Evolutionary conservation across 2,888 invertebrate species (phyloP).

Genomic region (Eumacrocentrus americanus): DNA sequence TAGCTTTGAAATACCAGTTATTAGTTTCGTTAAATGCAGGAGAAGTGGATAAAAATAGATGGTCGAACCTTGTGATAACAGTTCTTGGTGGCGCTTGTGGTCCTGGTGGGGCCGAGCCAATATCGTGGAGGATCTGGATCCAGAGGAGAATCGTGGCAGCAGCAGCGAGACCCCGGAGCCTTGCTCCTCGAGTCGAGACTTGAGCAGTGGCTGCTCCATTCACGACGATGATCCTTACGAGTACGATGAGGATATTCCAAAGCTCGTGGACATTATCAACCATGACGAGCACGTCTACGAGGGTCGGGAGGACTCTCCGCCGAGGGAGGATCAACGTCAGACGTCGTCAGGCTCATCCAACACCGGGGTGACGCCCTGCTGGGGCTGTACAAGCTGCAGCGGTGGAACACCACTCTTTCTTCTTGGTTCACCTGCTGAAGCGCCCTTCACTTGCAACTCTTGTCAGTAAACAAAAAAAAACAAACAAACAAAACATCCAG

Average conservation of each 20-base stretch:
- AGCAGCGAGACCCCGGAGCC: slow-evolving; percentile 14
- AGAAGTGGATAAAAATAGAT: background rate
- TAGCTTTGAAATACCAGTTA: background rate
- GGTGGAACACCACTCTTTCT: slow-evolving; percentile 53
- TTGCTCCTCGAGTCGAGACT: slow-evolving; percentile 24
- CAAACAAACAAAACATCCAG: slow-evolving; percentile 18
- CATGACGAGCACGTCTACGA: slow-evolving; percentile 28
- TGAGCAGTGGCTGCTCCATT: slow-evolving; percentile 31
- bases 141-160: slow-evolving; percentile 6
- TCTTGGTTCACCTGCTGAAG: slow-evolving; percentile 51
- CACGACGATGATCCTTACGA: slow-evolving; percentile 62
- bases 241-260: slow-evolving; percentile 61
- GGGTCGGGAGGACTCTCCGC: slow-evolving; percentile 22
- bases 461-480: slow-evolving; percentile 47
- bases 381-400: slow-evolving; percentile 48
- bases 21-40: background rate
- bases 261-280: slow-evolving; percentile 10
- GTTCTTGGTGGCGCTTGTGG: slow-evolving; percentile 16
- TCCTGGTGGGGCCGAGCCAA: slow-evolving; percentile 18
- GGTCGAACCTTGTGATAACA: slow-evolving; percentile 6
- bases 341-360: slow-evolving; percentile 39
- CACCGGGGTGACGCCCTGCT: slow-evolving; percentile 44
- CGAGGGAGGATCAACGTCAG: slow-evolving; percentile 31
- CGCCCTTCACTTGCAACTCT: slow-evolving; percentile 49
- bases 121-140: slow-evolving; percentile 22